Evolutionary conservation across 2,888 invertebrate species (phyloP), one percentile per base, ranked within the genome.

Genomic region (Griposia aprilina): DNA sequence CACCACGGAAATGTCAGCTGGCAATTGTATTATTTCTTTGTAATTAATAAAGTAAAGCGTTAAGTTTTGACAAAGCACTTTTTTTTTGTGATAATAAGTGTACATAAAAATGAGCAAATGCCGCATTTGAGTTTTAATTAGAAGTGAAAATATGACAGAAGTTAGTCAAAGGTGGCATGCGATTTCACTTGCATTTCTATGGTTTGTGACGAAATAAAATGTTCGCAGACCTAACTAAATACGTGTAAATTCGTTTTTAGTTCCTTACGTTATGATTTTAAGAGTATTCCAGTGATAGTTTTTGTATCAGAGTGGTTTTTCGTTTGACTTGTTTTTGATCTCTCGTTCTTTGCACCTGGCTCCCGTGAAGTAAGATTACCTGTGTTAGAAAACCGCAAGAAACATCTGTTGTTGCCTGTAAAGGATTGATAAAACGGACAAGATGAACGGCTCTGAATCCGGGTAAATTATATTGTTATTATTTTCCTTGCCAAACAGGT

Each of bases 371-470:
- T 90, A 90, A 86, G 85, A 86, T 88, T 91, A 91, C 92, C 91
- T 91, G 92, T 90, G 90, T 88, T 92, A 86, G 91, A 90, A 90
- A 86, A 89, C 89, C 85, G 82, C 81, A 88, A 91, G 86, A 89
- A 92, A 90, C 90, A 91, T 90, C 91, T 92, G 90, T 89, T 88
- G 74, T 86, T 80, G 82, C 80, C 81, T 87, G 82, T 86, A 88
- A 90, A 87, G 87, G 86, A 85, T 87, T 86, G 77, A 81, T 85
- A 86, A 92, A 91, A 86, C 87, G 82, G 88, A 89, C 95, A 97
- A 93, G 93, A 98, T 98, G 98, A 98, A 98, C 97, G 97, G 98
- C 95, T 98, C 98, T 90, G 98, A 98, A 97, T 98, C 98, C 97
- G 98, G 98, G 98, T 98, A 98, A 98, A 76, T 87, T 87, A 82